Evolutionary conservation across 1,140 invertebrate genomes (phyloP).

Genomic region (Brachionus calyciflorus): DNA sequence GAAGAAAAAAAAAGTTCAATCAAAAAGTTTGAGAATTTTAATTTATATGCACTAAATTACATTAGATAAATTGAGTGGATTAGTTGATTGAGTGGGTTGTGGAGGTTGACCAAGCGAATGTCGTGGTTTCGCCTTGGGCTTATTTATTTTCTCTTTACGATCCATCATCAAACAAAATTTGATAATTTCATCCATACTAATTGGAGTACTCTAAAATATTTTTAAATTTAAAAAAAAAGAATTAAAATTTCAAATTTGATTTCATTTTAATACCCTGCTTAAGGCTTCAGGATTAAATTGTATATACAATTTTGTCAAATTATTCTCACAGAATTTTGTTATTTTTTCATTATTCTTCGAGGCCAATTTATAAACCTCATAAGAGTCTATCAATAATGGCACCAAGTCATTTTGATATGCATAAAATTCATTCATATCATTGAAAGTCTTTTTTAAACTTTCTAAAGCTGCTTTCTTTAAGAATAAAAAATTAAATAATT

Average conservation of each 20-base stretch:
- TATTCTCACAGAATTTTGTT: constrained; percentile 11
- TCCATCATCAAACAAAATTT: constrained; percentile 15
- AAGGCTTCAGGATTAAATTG: constrained; percentile 42
- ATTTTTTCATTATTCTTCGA: constrained; percentile 22
- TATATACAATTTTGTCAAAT: constrained; percentile 5
- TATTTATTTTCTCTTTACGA: constrained; percentile 17
- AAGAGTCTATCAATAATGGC: constrained; percentile 13
- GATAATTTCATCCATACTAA: not conserved
- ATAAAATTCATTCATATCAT: constrained; percentile 23
- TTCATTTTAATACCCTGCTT: not conserved
- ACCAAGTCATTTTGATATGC: constrained; percentile 32
- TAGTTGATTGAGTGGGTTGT: not conserved
- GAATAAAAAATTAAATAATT: not conserved
- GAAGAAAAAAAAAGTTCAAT: too few species aligned
- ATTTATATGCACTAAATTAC: too few species aligned
- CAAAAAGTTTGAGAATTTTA: too few species aligned
- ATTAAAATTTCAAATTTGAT: not conserved
- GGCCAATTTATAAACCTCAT: constrained; percentile 17
- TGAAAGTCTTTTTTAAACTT: constrained; percentile 24
- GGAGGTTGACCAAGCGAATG: not conserved
- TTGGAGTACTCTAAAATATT: not conserved
- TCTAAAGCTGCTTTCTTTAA: not conserved
- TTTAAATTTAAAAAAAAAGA: too few species aligned
- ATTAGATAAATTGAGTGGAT: too few species aligned
- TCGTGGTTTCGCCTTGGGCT: not conserved